phyloP scores from a whole-genome alignment of 2,888 invertebrate species.

The Xylophagus ater region DNA sequence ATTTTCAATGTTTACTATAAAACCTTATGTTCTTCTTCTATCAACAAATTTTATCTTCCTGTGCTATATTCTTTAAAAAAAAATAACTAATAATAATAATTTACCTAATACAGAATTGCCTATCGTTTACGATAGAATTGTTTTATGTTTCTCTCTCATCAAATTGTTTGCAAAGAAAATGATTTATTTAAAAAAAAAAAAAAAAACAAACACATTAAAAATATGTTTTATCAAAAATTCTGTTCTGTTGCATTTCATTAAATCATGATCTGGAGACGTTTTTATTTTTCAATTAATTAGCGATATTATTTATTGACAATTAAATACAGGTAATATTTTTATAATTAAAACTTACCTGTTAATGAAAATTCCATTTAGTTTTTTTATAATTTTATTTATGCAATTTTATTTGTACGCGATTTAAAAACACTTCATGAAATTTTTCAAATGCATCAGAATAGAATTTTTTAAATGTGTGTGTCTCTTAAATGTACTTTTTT shows the following conservation, averaged over 20 bases:
- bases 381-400: background rate
- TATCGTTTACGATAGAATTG: conserved; percentile 28
- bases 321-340: too few species aligned
- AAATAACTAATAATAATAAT: conserved; percentile 17
- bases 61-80: conserved; percentile 4
- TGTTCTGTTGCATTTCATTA: conserved; percentile 1
- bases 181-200: background rate
- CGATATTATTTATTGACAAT: background rate
- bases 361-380: too few species aligned
- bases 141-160: background rate
- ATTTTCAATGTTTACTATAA: background rate
- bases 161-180: background rate
- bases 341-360: too few species aligned
- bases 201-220: background rate
- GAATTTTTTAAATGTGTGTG: background rate
- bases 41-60: too few species aligned
- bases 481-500: background rate
- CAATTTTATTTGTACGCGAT: background rate
- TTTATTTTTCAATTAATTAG: background rate
- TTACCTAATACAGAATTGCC: conserved; percentile 37
- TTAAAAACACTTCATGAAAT: background rate
- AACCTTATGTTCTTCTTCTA: background rate
- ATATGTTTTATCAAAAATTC: conserved; percentile 2
- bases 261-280: background rate
- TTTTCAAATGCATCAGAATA: background rate